Evolutionary conservation across 2,888 invertebrate genomes (phyloP).

Genomic region (Macaria liturata): DNA sequence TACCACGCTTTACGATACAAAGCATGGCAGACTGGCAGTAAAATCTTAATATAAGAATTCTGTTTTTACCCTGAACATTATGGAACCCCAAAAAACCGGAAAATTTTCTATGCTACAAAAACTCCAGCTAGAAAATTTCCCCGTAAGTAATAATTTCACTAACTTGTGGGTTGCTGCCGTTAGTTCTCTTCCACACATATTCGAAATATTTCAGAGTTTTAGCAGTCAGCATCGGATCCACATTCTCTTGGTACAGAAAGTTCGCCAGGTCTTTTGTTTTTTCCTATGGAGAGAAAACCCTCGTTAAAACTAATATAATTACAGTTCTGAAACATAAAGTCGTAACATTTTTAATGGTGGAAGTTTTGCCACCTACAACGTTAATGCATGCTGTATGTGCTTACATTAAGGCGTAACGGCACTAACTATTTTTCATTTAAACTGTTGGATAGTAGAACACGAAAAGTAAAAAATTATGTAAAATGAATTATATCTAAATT

Average conservation of each 20-base stretch:
- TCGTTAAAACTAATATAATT: conserved; percentile 68
- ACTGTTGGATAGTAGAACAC: too few relatives aligned
- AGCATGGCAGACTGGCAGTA: too few relatives aligned
- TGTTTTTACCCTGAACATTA: too few relatives aligned
- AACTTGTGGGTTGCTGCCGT: conserved; percentile 76
- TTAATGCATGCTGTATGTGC: conserved; percentile 11
- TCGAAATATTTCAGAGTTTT: conserved; percentile 78
- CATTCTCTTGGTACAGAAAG: conserved; percentile 74
- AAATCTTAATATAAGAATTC: too few relatives aligned
- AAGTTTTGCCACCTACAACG: conserved; percentile 46
- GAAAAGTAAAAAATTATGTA: too few relatives aligned
- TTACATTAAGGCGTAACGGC: conserved; percentile 34
- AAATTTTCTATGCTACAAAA: conserved; percentile 4
- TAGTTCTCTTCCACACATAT: conserved; percentile 80
- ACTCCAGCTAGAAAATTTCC: conserved; percentile 2
- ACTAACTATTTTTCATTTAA: conserved; percentile 31
- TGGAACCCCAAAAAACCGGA: background rate
- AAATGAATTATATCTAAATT: too few relatives aligned
- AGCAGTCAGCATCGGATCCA: conserved; percentile 62
- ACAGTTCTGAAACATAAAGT: conserved; percentile 46
- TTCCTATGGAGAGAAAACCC: conserved; percentile 59
- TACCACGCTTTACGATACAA: too few relatives aligned
- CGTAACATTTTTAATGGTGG: conserved; percentile 62
- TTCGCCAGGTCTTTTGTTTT: conserved; percentile 71
- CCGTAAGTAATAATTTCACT: conserved; percentile 31